A percentile compares a stretch with the other conserved stretches of the same genome.
phyloP scores from a whole-genome alignment of 2,888 invertebrate species.

The Acronicta leporina region DNA sequence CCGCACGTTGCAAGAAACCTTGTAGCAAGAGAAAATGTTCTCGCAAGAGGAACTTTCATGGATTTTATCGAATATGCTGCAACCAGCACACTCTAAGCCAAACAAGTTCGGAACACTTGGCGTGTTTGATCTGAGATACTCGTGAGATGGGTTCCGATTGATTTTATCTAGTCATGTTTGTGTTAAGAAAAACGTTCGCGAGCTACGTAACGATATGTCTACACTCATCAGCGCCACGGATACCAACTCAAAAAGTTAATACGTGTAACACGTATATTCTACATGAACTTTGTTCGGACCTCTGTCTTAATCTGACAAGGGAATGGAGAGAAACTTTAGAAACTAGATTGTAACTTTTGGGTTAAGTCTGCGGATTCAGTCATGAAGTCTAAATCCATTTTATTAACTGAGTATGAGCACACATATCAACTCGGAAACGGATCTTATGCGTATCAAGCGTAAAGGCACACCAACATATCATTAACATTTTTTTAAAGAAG shows the following conservation, averaged over 20 bases:
- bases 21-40: conserved; percentile 76
- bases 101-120: conserved; percentile 76
- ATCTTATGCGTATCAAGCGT: no score
- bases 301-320: conserved; percentile 49
- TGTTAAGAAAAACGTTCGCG: conserved; percentile 62
- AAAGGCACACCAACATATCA: no score
- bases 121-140: conserved; percentile 75
- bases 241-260: conserved; percentile 39
- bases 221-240: conserved; percentile 34
- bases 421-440: no score
- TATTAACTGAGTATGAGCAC: conserved; percentile 16
- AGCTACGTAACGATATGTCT: conserved; percentile 52
- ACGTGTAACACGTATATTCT: conserved; percentile 36
- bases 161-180: conserved; percentile 77
- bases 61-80: conserved; percentile 83
- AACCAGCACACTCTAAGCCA: conserved; percentile 70
- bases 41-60: conserved; percentile 68
- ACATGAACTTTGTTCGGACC: conserved; percentile 46
- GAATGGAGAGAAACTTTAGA: conserved; percentile 47
- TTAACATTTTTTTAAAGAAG: no score
- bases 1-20: conserved; percentile 79
- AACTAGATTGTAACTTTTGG: conserved; percentile 45
- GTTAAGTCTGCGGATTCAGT: conserved; percentile 30
- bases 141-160: conserved; percentile 80
- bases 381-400: conserved; percentile 28